Evolutionary conservation across 2,113 vertebrate genomes (phyloP).

Genomic region (Lagopus muta): DNA sequence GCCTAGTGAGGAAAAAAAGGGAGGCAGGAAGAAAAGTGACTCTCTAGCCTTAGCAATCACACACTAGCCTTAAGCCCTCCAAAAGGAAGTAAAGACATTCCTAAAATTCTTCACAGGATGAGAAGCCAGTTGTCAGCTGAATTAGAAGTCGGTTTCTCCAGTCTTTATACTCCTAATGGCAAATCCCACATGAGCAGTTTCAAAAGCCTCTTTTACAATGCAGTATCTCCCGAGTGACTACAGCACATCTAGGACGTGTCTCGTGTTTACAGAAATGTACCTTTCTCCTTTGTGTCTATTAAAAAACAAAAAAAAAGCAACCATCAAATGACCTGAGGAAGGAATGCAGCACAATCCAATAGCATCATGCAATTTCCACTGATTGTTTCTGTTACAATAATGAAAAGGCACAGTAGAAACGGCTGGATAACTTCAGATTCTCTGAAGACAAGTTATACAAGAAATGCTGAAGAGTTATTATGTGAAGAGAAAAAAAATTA

Average conservation of each 20-base stretch:
- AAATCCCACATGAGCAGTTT: constrained; percentile 55
- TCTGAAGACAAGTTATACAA: constrained; percentile 49
- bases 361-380: constrained; percentile 64
- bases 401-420: constrained; percentile 6
- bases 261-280: constrained; percentile 62
- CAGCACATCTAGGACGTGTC: constrained; percentile 3
- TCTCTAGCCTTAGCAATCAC: constrained; percentile 4
- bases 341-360: constrained; percentile 56
- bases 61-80: constrained; percentile 42
- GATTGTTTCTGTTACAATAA: constrained; percentile 68
- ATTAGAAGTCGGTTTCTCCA: constrained; percentile 38
- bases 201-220: constrained; percentile 47
- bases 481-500: not conserved
- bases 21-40: constrained; percentile 49
- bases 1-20: not conserved
- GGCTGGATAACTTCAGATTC: not conserved
- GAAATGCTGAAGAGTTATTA: constrained; percentile 19
- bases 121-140: constrained; percentile 55
- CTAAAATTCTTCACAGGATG: constrained; percentile 65
- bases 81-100: constrained; percentile 73
- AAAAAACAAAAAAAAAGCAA: constrained; percentile 21
- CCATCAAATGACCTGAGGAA: constrained; percentile 53
- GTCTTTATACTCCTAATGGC: constrained; percentile 7
- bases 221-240: constrained; percentile 28
- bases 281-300: constrained; percentile 49